Conservation (phyloP, 2,888 invertebrate genomes). For the Nomada goodeniana region DNA sequence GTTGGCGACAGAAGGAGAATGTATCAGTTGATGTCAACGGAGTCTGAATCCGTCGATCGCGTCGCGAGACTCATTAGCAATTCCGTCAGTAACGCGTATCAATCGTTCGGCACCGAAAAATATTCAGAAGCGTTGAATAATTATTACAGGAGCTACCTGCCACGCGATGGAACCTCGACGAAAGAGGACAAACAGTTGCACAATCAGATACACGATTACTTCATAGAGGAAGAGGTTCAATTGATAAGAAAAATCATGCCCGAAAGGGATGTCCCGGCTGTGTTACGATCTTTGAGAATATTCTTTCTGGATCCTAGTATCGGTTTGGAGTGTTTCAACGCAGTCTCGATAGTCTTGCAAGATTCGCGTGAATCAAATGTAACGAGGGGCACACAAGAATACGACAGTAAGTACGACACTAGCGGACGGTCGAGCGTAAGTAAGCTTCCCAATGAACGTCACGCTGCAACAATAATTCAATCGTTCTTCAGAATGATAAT, state of each 20-base stretch:
- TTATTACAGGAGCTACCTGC: constrained; percentile 71
- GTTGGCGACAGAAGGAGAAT: constrained; percentile 69
- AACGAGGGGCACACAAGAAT: too few species aligned
- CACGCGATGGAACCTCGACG: background rate
- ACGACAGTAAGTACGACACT: background rate
- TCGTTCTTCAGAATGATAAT: constrained; percentile 69
- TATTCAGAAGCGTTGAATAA: constrained; percentile 53
- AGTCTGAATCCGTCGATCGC: constrained; percentile 62
- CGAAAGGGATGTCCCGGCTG: constrained; percentile 3
- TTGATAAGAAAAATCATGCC: constrained; percentile 40
- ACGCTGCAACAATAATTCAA: constrained; percentile 67
- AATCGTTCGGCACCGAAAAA: constrained; percentile 64
- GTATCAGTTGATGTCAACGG: constrained; percentile 70
- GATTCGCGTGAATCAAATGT: background rate
- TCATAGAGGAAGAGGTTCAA: constrained; percentile 60
- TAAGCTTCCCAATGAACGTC: background rate
- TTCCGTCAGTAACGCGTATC: constrained; percentile 53
- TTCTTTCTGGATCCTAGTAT: constrained; percentile 70
- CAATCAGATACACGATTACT: constrained; percentile 60
- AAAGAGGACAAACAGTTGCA: constrained; percentile 17
- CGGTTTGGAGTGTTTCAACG: constrained; percentile 13
- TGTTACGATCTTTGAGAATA: constrained; percentile 64
- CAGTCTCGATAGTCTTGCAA: background rate
- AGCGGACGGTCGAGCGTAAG: background rate
- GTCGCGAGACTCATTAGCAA: constrained; percentile 53